A percentile compares a stretch with the other conserved stretches of the same genome.
Evolutionary conservation across 1,140 invertebrate genomes (phyloP).

Genomic region (Aphelenchoides fujianensis): DNA sequence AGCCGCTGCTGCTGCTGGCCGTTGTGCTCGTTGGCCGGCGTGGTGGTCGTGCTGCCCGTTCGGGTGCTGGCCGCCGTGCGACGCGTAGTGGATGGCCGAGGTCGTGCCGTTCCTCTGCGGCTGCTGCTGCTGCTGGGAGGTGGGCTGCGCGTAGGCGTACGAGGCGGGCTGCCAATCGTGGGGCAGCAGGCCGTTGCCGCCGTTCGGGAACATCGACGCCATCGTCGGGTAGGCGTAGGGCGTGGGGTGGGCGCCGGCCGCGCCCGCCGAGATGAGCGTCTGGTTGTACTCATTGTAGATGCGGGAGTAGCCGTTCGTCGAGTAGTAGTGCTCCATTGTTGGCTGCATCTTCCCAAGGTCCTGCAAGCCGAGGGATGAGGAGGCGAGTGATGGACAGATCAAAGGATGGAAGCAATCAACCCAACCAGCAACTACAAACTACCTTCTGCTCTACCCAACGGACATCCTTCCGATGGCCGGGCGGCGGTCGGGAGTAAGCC

Average conservation of each 20-base stretch:
- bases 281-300: constrained; percentile 11
- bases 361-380: constrained; percentile 17
- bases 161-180: not conserved
- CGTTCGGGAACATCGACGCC: not conserved
- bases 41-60: constrained; percentile 2
- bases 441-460: no score
- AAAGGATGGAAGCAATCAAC: no score
- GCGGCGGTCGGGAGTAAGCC: no score
- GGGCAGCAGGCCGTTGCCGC: not conserved
- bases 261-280: constrained; percentile 20
- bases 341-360: constrained; percentile 55
- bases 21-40: not conserved
- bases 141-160: not conserved
- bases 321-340: constrained; percentile 46
- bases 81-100: not conserved
- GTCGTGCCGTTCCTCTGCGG: constrained; percentile 5
- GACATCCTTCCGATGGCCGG: no score
- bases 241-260: not conserved
- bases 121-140: constrained; percentile 29
- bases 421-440: no score
- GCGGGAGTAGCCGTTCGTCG: not conserved
- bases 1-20: constrained; percentile 11
- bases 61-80: not conserved
- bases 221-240: not conserved
- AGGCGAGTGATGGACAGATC: no score